Percentiles rank a stretch among this genome's conserved stretches.
These are phyloP conservation scores for Chaitophorus viminalis DNA, from an alignment of 2,888 invertebrate genomes.

Conservation along the genomic window DNA sequence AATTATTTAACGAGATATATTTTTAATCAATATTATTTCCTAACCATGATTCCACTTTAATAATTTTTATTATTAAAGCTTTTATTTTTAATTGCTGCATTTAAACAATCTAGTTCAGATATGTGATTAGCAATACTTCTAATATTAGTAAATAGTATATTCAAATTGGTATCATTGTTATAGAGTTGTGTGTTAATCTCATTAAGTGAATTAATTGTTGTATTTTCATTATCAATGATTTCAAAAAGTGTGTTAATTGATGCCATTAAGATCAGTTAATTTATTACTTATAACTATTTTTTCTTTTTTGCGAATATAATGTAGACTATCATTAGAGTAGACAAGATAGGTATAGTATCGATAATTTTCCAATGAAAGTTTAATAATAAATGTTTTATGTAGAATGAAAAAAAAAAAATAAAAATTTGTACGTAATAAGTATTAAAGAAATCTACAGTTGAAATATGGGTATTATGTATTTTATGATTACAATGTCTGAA, in stretches of 20 bases:
- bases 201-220: background rate
- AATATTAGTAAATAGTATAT: no score
- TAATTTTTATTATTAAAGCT: background rate
- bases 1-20: no score
- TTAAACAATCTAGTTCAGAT: background rate
- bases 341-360: slow-evolving; percentile 17
- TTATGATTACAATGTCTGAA: background rate
- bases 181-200: background rate
- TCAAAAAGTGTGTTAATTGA: slow-evolving; percentile 1
- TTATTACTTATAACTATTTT: no score
- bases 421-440: background rate
- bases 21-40: no score
- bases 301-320: no score
- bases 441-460: background rate
- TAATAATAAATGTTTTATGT: background rate
- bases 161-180: background rate
- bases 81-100: background rate
- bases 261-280: background rate
- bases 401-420: slow-evolving; percentile 5
- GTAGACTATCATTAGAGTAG: slow-evolving; percentile 14
- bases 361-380: background rate
- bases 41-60: no score
- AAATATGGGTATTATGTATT: background rate
- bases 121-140: background rate
- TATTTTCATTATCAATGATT: background rate